Conservation (phyloP, 2,113 vertebrate species). For the Halichoerus grypus region DNA sequence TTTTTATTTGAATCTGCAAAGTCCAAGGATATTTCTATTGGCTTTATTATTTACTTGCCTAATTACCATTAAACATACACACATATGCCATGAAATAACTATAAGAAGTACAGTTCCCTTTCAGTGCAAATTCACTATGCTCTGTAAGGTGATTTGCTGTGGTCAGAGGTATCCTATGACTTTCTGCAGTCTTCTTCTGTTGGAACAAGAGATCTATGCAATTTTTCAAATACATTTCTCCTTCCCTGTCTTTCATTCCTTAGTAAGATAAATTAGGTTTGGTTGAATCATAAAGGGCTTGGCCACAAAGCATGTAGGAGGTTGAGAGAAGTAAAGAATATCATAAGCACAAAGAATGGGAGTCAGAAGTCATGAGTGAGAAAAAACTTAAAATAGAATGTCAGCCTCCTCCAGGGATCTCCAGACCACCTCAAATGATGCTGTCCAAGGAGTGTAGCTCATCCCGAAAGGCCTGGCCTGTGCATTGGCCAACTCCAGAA, state of each 20-base stretch:
- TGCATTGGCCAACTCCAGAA: background rate
- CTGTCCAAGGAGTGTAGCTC: background rate
- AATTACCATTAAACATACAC: background rate
- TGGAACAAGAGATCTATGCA: background rate
- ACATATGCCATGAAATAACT: background rate
- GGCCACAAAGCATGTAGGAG: background rate
- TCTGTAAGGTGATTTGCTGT: background rate
- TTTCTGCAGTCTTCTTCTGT: background rate
- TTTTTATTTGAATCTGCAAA: background rate
- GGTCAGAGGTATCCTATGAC: background rate
- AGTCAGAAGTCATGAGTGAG: background rate
- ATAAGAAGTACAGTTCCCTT: background rate
- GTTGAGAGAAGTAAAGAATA: background rate
- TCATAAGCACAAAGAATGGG: background rate
- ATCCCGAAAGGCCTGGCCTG: background rate
- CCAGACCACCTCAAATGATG: background rate
- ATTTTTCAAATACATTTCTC: background rate
- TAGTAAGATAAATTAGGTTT: background rate
- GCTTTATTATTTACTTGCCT: background rate
- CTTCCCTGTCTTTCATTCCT: background rate
- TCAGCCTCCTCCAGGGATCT: background rate
- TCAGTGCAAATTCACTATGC: background rate
- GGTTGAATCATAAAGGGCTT: background rate
- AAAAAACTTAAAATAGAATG: background rate
- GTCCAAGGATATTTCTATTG: background rate